These are phyloP conservation scores for Thunnus albacares DNA, from an alignment of 2,797 vertebrate species.

Conservation along the genomic window DNA sequence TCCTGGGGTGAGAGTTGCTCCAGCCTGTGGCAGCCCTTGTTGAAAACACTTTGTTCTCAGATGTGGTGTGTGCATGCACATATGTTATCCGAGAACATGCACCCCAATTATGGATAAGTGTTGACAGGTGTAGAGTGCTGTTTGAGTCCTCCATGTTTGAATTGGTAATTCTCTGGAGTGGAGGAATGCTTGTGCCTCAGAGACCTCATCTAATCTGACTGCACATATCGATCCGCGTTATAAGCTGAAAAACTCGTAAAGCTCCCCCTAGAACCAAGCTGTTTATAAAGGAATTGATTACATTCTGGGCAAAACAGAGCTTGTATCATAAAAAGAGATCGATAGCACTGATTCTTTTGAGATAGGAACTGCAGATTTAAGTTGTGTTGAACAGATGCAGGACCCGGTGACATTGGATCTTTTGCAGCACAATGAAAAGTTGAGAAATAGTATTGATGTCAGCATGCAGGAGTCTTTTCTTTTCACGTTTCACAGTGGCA, in stretches of 20 bases:
- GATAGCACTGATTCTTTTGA: constrained; percentile 33
- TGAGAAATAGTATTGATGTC: constrained; percentile 42
- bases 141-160: constrained; percentile 38
- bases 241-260: constrained; percentile 49
- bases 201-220: constrained; percentile 62
- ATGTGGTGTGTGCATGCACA: background rate
- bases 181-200: constrained; percentile 23
- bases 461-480: constrained; percentile 18
- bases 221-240: constrained; percentile 50
- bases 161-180: constrained; percentile 37
- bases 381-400: constrained; percentile 42
- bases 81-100: constrained; percentile 12
- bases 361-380: constrained; percentile 34
- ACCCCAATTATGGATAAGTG: constrained; percentile 35
- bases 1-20: constrained; percentile 28
- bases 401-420: background rate
- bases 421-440: constrained; percentile 38
- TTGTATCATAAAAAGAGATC: constrained; percentile 48
- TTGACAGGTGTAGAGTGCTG: constrained; percentile 42
- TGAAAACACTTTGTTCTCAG: constrained; percentile 1
- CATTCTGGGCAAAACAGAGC: constrained; percentile 48
- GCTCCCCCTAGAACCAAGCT: constrained; percentile 23
- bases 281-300: constrained; percentile 63
- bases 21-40: constrained; percentile 14
- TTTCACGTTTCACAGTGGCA: constrained; percentile 20